These are phyloP conservation scores for Podiceps cristatus DNA, from an alignment of 2,113 vertebrate genomes.

Conservation along the genomic window DNA sequence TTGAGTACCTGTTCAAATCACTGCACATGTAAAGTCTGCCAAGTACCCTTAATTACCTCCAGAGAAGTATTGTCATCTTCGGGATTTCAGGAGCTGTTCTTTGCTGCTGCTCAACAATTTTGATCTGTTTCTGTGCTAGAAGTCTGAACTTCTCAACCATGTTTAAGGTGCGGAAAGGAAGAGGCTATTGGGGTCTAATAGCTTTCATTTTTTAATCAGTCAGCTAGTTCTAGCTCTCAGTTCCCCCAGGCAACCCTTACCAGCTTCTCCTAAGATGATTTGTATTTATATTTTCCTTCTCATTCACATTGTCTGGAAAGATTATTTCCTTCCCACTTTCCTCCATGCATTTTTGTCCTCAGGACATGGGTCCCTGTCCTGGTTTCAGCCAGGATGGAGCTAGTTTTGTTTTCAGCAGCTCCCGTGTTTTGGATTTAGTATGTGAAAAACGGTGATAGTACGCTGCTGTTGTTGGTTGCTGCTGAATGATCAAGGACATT, in stretches of 20 bases:
- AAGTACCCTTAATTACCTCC: not conserved
- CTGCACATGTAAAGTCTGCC: accelerated
- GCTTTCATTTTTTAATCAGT: not conserved
- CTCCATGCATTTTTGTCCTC: not conserved
- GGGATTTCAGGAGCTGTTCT: not conserved
- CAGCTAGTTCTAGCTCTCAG: not conserved
- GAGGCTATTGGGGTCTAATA: not conserved
- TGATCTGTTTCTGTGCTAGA: not conserved
- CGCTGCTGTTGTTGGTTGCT: too few relatives aligned
- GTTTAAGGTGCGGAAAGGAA: not conserved
- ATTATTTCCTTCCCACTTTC: not conserved
- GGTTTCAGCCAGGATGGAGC: too few relatives aligned
- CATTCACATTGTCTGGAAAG: not conserved
- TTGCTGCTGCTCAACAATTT: not conserved
- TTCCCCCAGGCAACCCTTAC: not conserved
- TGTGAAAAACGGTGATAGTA: too few relatives aligned
- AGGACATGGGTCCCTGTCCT: not conserved
- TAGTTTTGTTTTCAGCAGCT: too few relatives aligned
- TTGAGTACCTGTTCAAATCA: not conserved
- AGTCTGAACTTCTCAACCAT: not conserved
- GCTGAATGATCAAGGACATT: too few relatives aligned
- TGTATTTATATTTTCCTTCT: not conserved
- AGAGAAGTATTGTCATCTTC: not conserved
- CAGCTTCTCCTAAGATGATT: not conserved
- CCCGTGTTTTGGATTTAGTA: too few relatives aligned